Evolutionary conservation across 2,888 invertebrate genomes (phyloP), one percentile per base, ranked within the genome.

Genomic region (Drosophila barbarae): DNA sequence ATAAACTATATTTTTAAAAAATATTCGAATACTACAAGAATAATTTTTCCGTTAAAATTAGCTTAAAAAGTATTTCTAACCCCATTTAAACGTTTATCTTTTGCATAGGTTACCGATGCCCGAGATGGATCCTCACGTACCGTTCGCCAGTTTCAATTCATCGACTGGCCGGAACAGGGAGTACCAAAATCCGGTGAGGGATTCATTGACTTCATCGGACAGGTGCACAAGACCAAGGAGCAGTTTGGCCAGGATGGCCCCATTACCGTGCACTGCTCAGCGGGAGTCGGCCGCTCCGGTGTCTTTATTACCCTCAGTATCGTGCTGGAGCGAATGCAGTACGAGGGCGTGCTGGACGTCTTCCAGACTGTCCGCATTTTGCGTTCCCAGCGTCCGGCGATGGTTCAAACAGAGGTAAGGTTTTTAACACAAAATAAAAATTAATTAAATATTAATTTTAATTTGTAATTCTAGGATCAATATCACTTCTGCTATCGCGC

Each of bases 401-500:
- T 99, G 99, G 98, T 99, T 83, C 99, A 99, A 91, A 98, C 99
- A 77, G 98, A 98, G 95, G 98, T 98, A 90, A 87, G 87, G 9
- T 18, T 4, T 9, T 30, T 2, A 6, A 6, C 15, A n/a, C 6
- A 10, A 10, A 9, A 9, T 6, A 18, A 13, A 9, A 21, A 13
- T 5, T 1, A 32, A 21, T 13, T n/a, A 13, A 5, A 51, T 32
- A 21, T 26, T 13, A 21, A n/a, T 44, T 28, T 5, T 15, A 28
- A 18, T 53, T 36, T 57, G 12, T 15, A 44, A 57, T 55, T 4
- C 78, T 71, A 97, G 96, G 98, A 99, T 91, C 99, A 99, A 91
- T 99, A 99, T 91, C 98, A 99, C 90, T 99, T 99, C 92, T 98
- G 99, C 91, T 99, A 99, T 91, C 95, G 98, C 85, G 98, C 99